Percentiles rank a stretch among this genome's conserved stretches.
phyloP scores from a whole-genome alignment of 2,888 invertebrate species.

The Nezara viridula region DNA sequence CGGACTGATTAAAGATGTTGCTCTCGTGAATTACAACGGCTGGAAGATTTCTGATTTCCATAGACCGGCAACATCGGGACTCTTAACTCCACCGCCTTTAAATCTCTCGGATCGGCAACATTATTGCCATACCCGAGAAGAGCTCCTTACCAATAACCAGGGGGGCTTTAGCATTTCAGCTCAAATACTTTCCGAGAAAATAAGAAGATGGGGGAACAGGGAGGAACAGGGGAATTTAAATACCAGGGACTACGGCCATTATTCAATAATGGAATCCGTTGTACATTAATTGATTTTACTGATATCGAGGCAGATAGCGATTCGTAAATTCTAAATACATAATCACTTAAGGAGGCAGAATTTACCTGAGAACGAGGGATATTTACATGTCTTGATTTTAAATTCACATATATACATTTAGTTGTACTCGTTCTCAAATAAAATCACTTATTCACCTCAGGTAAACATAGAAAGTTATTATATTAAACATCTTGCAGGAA shows the following conservation, averaged over 20 bases:
- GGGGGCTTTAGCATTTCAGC: not conserved
- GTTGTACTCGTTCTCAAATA: no score
- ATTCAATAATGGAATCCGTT: not conserved
- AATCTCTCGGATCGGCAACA: not conserved
- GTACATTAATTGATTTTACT: not conserved
- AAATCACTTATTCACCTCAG: no score
- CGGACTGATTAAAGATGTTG: constrained; percentile 21
- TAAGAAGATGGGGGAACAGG: not conserved
- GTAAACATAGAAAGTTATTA: no score
- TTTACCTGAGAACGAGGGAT: no score
- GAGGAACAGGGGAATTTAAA: not conserved
- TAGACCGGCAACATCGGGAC: not conserved
- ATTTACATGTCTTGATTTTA: no score
- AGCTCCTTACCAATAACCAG: not conserved
- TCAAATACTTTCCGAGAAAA: constrained; percentile 2
- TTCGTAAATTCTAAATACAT: not conserved
- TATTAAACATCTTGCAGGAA: no score
- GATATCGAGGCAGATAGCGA: not conserved
- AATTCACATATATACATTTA: no score
- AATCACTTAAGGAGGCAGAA: not conserved
- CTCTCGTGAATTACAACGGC: not conserved
- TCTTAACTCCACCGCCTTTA: not conserved
- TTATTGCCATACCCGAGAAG: not conserved
- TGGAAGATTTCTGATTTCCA: not conserved
- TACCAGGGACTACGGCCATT: not conserved